These are phyloP conservation scores for Spisula solida DNA, from an alignment of 2,888 invertebrate species.

Conservation along the genomic window DNA sequence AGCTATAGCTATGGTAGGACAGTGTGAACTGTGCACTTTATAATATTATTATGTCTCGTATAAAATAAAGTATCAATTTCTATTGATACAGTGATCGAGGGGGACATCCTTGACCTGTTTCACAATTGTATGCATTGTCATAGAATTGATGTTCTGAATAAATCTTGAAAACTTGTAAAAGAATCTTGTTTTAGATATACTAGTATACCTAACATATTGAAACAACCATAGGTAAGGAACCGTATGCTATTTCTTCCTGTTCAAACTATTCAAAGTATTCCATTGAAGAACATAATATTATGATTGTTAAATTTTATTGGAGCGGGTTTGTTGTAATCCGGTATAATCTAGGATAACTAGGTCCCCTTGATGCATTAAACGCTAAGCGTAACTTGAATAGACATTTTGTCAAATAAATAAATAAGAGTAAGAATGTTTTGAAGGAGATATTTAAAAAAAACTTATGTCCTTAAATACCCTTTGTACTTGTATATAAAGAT, in stretches of 20 bases:
- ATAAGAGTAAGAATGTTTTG: neutral
- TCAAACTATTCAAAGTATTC: neutral
- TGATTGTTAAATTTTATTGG: neutral
- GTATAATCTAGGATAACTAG: neutral
- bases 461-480: no score
- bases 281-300: constrained; percentile 1
- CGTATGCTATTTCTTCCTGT: neutral
- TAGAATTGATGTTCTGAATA: no score
- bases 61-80: no score
- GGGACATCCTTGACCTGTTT: no score
- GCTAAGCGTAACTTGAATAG: neutral
- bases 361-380: neutral
- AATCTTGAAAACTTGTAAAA: no score
- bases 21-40: neutral
- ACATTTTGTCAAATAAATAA: neutral
- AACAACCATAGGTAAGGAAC: neutral
- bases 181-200: no score
- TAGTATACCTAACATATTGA: neutral
- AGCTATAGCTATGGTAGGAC: neutral
- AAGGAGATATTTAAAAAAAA: no score
- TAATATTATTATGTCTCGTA: no score
- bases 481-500: no score
- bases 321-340: neutral
- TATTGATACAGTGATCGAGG: no score
- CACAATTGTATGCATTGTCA: no score